Evolutionary conservation across 2,113 vertebrate genomes (phyloP).

Genomic region (Pan troglodytes): NHGRI_mPanTro3-v2.1_pri NC_072398.2:119121001-119121500

Average conservation of each 20-base stretch:
- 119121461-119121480: slow-evolving; percentile 25
- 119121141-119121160: neutral
- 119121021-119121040: neutral
- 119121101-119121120: fast-evolving
- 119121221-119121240: neutral
- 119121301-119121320: neutral
- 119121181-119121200: neutral
- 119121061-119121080: neutral
- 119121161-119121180: neutral
- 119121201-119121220: neutral
- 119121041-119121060: fast-evolving
- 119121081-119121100: neutral
- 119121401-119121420: neutral
- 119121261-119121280: neutral
- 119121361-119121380: neutral
- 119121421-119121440: neutral
- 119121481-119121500: slow-evolving; percentile 9
- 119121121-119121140: fast-evolving
- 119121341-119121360: neutral
- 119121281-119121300: neutral
- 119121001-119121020: neutral
- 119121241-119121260: neutral
- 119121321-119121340: neutral
- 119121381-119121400: neutral
- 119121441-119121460: slow-evolving; percentile 32